Base-by-base conservation (phyloP, 2,888 invertebrate genomes). In the Drosophila mayaguana region DNA sequence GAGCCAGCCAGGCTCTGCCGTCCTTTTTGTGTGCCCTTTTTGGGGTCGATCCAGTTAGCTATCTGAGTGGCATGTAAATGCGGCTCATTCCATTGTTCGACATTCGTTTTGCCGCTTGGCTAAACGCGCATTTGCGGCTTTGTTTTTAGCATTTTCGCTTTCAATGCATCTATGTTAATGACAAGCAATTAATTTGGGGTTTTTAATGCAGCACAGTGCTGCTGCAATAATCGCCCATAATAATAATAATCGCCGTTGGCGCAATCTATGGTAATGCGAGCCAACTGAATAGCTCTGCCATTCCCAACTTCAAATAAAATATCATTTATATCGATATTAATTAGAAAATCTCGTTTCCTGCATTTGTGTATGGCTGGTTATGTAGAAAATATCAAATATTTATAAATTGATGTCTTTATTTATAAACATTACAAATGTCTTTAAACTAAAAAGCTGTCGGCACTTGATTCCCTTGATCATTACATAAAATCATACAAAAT, bases 111-210 rank as follows among this genome's bases (percentile, higher is more conserved):
- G 59, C 36, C 46, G 63, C 28, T 12, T 50, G 48, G 48, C 48
- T 50, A 50, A 50, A 32, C 32, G 48, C 48, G 32, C 45, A 72
- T 59, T 72, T 74, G 77, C 42, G 80, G 68, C 18, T 64, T 45
- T 36, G 45, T 38, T 60, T 56, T 54, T 12, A 34, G 61, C 34
- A 28, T 60, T 50, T 80, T 76, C 62, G 62, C 68, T 76, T 68
- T 78, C 72, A 68, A 28, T 72, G 48, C 72, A 75, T 86, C 86
- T 81, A 82, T 71, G 81, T 65, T 81, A 83, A 83, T 87, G 84
- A 81, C 73, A 60, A 70, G 76, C 87, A 87, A 87, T 84, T 88
- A 88, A 83, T 81, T 83, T 83, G 66, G 54, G 68, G 51, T 61
- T 86, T 80, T 80, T 71, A 61, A 85, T 66, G 18, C 48, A 9